A percentile compares a stretch with the other conserved stretches of the same genome.
phyloP scores from a whole-genome alignment of 2,888 invertebrate species.

The Nomada hirtipes region DNA sequence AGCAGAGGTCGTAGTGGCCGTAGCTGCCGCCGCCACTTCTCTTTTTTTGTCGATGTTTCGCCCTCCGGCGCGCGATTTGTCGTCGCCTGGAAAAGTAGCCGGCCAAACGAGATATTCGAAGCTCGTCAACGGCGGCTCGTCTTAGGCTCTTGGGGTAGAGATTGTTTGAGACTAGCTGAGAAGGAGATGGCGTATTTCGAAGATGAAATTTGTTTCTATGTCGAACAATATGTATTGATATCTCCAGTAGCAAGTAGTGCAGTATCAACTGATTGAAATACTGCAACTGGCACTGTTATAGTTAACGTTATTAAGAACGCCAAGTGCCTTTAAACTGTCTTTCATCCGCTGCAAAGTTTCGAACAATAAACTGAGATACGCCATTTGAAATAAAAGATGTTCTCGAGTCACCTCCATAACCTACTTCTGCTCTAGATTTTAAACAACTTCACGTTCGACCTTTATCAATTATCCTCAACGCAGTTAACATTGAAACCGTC shows the following conservation, averaged over 20 bases:
- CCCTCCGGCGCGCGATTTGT: slow-evolving; percentile 2
- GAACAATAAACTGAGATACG: no score
- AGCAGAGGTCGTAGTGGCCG: slow-evolving; percentile 38
- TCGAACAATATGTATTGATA: neutral
- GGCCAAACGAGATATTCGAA: neutral
- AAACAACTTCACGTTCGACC: no score
- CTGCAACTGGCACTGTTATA: no score
- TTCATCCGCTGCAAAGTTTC: no score
- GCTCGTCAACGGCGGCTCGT: neutral
- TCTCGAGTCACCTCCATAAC: no score
- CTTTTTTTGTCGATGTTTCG: slow-evolving; percentile 2
- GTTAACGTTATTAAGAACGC: no score
- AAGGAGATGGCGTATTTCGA: neutral
- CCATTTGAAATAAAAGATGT: no score
- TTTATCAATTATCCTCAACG: no score
- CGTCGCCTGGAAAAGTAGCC: neutral
- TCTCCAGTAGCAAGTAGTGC: neutral
- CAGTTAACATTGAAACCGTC: no score
- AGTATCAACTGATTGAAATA: neutral
- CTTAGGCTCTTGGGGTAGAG: neutral
- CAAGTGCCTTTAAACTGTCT: no score
- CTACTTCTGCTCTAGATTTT: no score
- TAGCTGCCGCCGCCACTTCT: slow-evolving; percentile 3
- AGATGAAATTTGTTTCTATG: neutral
- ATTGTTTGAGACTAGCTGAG: neutral